A percentile compares a stretch with the other conserved stretches of the same genome.
Evolutionary conservation across 2,113 vertebrate genomes (phyloP).

Genomic region (Pterocles orientalis): DNA sequence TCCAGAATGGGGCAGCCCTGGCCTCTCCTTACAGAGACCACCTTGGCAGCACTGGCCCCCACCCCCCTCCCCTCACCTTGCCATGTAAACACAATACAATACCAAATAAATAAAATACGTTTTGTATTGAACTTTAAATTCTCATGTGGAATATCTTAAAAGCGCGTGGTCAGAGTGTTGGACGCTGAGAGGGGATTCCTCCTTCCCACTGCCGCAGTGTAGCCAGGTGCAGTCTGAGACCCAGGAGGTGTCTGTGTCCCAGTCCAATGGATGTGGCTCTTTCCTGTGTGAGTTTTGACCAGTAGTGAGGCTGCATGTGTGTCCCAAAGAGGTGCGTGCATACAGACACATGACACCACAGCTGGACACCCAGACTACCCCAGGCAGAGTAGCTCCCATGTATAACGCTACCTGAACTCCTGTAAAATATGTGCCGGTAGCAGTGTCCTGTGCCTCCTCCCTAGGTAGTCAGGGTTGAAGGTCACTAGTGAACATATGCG

Average conservation of each 20-base stretch:
- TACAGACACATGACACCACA: rapidly evolving
- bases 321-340: not conserved
- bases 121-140: not conserved
- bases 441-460: not conserved
- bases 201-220: not conserved
- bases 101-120: not conserved
- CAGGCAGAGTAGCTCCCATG: not conserved
- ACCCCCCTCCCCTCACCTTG: rapidly evolving
- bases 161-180: not conserved
- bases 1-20: not conserved
- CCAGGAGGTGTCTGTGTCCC: not conserved
- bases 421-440: not conserved
- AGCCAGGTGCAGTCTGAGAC: not conserved
- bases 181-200: not conserved
- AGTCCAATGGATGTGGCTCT: not conserved
- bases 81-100: not conserved
- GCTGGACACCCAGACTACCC: not conserved
- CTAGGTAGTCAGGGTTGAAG: not conserved
- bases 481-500: rapidly evolving
- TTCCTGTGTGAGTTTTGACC: not conserved
- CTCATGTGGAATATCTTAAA: not conserved
- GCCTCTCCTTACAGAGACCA: not conserved
- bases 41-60: not conserved
- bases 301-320: not conserved
- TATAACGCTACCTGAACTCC: not conserved